phyloP scores from a whole-genome alignment of 2,888 invertebrate species.

The Mythimna loreyi region DNA sequence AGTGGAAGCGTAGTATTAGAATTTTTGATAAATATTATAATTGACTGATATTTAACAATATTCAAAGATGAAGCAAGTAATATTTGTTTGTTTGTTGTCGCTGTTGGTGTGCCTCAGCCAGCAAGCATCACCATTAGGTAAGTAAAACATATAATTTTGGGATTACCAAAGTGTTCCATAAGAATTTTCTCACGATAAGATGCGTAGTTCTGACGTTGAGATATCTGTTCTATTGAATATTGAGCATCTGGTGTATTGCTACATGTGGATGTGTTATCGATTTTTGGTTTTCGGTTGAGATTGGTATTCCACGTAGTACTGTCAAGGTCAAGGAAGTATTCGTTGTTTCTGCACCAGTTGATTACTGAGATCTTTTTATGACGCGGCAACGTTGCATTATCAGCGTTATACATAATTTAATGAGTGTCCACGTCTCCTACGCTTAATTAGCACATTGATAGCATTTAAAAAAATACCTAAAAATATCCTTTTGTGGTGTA shows the following conservation, averaged over 20 bases:
- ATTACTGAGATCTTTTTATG: conserved; percentile 45
- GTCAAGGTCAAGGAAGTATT: conserved; percentile 60
- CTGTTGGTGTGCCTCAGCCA: conserved; percentile 78
- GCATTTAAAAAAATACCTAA: background rate
- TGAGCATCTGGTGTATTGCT: conserved; percentile 11
- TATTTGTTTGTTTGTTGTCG: conserved; percentile 82
- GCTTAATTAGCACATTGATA: conserved; percentile 25
- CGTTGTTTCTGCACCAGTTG: conserved; percentile 37
- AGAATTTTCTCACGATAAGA: conserved; percentile 73
- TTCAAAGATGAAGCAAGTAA: conserved; percentile 80
- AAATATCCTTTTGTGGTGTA: conserved; percentile 15
- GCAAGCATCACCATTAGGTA: conserved; percentile 71
- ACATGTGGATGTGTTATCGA: conserved; percentile 28
- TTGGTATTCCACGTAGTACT: conserved; percentile 33
- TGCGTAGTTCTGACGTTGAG: conserved; percentile 68
- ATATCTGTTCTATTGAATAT: conserved; percentile 10
- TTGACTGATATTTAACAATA: conserved; percentile 59
- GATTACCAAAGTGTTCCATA: conserved; percentile 67
- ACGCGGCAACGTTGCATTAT: conserved; percentile 53
- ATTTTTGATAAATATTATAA: conserved; percentile 55
- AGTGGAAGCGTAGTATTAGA: conserved; percentile 63
- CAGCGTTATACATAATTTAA: conserved; percentile 29
- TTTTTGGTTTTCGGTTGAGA: conserved; percentile 17
- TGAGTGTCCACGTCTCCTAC: conserved; percentile 17
- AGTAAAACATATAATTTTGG: conserved; percentile 56